phyloP scores from a whole-genome alignment of 2,113 vertebrate genomes.

The Osmerus eperlanus region DNA sequence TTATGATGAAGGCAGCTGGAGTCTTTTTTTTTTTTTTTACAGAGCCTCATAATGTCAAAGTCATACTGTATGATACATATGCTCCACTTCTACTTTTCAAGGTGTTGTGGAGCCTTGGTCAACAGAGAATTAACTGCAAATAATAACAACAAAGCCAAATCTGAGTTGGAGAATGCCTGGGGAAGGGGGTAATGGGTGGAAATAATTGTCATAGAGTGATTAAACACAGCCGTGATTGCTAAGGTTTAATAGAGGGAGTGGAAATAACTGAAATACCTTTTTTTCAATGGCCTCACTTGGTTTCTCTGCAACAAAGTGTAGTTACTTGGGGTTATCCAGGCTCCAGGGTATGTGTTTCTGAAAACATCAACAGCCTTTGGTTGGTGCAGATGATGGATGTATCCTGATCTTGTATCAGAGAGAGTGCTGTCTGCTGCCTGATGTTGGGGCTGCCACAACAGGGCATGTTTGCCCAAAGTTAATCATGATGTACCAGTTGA shows the following conservation, averaged over 20 bases:
- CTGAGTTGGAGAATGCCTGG: slow-evolving; percentile 2
- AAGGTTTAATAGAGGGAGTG: slow-evolving; percentile 6
- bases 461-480: slow-evolving; percentile 62
- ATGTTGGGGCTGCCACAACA: slow-evolving; percentile 61
- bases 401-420: slow-evolving; percentile 40
- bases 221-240: slow-evolving; percentile 23
- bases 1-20: not conserved
- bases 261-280: slow-evolving; percentile 13
- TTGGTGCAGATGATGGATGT: slow-evolving; percentile 34
- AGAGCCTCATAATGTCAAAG: no score
- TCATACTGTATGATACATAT: no score
- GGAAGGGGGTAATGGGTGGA: slow-evolving; percentile 34
- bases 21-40: no score
- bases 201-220: slow-evolving; percentile 20
- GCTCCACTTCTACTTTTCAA: not conserved
- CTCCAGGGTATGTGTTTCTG: slow-evolving; percentile 34
- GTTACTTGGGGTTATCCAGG: slow-evolving; percentile 33
- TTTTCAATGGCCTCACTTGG: slow-evolving; percentile 17
- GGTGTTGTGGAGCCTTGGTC: slow-evolving; percentile 6
- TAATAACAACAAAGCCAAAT: not conserved
- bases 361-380: slow-evolving; percentile 54
- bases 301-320: slow-evolving; percentile 13
- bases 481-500: slow-evolving; percentile 66
- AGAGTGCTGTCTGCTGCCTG: slow-evolving; percentile 34
- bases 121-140: slow-evolving; percentile 19